These are phyloP conservation scores for Cheilinus undulatus DNA, from an alignment of 2,113 vertebrate species.

Conservation along the genomic window DNA sequence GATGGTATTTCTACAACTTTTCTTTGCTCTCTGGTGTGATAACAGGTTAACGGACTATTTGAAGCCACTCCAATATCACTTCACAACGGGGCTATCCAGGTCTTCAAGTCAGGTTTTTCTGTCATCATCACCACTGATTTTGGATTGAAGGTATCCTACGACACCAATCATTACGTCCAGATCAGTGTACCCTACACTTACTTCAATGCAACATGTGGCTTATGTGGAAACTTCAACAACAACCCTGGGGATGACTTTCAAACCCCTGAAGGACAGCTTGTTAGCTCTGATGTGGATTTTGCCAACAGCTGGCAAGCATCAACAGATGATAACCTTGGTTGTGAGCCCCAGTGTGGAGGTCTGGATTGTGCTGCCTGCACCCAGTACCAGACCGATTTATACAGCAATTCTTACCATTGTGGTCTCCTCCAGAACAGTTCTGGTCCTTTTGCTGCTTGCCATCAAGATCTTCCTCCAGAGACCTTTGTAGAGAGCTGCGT, in stretches of 20 bases:
- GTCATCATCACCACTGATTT: constrained; percentile 63
- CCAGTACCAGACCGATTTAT: constrained; percentile 24
- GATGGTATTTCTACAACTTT: no score
- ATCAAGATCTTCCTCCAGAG: constrained; percentile 35
- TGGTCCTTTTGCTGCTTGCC: constrained; percentile 73
- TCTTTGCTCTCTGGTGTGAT: neutral
- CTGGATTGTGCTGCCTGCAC: constrained; percentile 57
- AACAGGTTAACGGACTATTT: constrained; percentile 71
- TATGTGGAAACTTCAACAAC: constrained; percentile 75
- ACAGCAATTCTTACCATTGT: constrained; percentile 48
- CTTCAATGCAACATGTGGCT: constrained; percentile 67
- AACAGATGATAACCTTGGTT: constrained; percentile 36
- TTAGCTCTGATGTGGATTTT: constrained; percentile 69
- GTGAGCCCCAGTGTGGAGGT: constrained; percentile 45
- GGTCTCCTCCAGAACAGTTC: constrained; percentile 54
- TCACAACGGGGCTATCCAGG: constrained; percentile 41
- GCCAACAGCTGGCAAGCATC: constrained; percentile 66
- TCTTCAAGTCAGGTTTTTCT: constrained; percentile 70
- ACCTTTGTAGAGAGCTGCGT: constrained; percentile 65
- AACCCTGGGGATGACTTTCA: constrained; percentile 57
- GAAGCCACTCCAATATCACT: constrained; percentile 62
- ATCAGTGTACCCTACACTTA: constrained; percentile 66
- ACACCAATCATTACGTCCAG: constrained; percentile 46
- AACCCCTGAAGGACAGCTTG: constrained; percentile 49
- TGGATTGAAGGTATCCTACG: constrained; percentile 74